phyloP scores from a whole-genome alignment of 2,113 vertebrate genomes.

The Sisor rabdophorus region DNA sequence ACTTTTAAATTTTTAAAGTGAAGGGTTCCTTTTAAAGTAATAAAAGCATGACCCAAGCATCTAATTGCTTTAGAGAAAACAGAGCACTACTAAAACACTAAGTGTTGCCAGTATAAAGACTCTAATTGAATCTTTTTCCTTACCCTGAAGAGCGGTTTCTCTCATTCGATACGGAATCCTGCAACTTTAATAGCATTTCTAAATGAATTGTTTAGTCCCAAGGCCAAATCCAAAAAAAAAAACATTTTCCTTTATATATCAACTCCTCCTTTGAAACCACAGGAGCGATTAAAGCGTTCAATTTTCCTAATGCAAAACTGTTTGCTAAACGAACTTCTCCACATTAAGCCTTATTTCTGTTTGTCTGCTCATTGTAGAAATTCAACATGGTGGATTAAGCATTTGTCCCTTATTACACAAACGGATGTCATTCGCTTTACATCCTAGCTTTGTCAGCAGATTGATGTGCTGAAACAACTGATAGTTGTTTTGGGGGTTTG shows the following conservation, averaged over 20 bases:
- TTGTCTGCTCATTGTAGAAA: constrained; percentile 17
- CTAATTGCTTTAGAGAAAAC: not conserved
- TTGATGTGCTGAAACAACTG: not conserved
- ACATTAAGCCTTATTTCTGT: constrained; percentile 11
- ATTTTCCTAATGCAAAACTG: constrained; percentile 29
- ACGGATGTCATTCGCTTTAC: not conserved
- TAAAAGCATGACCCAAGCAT: not conserved
- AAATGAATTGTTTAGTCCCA: constrained; percentile 17
- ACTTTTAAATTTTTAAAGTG: not conserved
- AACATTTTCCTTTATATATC: constrained; percentile 33
- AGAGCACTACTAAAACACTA: not conserved
- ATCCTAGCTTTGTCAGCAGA: constrained; percentile 5
- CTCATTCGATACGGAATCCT: constrained; percentile 5
- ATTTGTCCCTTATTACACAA: constrained; percentile 2
- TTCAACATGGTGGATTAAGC: constrained; percentile 7
- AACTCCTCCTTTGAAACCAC: constrained; percentile 27
- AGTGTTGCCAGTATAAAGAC: not conserved
- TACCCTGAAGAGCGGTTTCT: not conserved
- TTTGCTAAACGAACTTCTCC: constrained; percentile 28
- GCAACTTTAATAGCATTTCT: constrained; percentile 20
- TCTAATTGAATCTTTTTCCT: constrained; percentile 3
- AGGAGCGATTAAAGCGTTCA: constrained; percentile 8
- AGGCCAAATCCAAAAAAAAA: constrained; percentile 20
- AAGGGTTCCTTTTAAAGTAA: not conserved
- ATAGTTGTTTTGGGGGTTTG: constrained; percentile 1